Conservation (phyloP, 2,888 invertebrate genomes). For the Drepanosiphum platanoidis region DNA sequence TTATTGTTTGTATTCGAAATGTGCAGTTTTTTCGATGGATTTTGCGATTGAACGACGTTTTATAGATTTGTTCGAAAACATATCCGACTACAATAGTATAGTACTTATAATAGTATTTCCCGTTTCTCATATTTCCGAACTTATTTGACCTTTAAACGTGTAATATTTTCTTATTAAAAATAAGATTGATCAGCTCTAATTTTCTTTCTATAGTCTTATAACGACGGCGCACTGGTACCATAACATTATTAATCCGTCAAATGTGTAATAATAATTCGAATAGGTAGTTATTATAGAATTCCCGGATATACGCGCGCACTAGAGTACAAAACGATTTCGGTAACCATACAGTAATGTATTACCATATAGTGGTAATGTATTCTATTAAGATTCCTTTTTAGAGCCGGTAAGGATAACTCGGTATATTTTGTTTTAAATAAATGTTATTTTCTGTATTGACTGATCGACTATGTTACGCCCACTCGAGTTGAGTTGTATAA, state of each 20-base stretch:
- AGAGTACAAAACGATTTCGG: slow-evolving; percentile 39
- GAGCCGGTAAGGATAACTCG: slow-evolving; percentile 16
- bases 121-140: neutral
- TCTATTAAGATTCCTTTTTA: slow-evolving; percentile 35
- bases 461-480: slow-evolving; percentile 47
- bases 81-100: neutral
- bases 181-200: slow-evolving; percentile 39
- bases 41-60: neutral
- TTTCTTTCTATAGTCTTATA: neutral
- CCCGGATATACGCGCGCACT: neutral
- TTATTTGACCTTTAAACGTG: slow-evolving; percentile 20
- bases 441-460: slow-evolving; percentile 52
- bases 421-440: slow-evolving; percentile 52
- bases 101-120: neutral
- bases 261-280: slow-evolving; percentile 32
- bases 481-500: slow-evolving; percentile 28
- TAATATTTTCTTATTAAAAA: slow-evolving; percentile 41
- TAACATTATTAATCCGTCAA: slow-evolving; percentile 36
- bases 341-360: slow-evolving; percentile 25
- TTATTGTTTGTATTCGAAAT: neutral
- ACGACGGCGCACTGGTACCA: neutral
- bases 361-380: slow-evolving; percentile 38
- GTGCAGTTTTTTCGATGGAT: neutral
- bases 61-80: neutral
- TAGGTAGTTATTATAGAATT: neutral